Evolutionary conservation across 2,888 invertebrate species (phyloP).

Genomic region (Caenorhabditis sp.): DNA sequence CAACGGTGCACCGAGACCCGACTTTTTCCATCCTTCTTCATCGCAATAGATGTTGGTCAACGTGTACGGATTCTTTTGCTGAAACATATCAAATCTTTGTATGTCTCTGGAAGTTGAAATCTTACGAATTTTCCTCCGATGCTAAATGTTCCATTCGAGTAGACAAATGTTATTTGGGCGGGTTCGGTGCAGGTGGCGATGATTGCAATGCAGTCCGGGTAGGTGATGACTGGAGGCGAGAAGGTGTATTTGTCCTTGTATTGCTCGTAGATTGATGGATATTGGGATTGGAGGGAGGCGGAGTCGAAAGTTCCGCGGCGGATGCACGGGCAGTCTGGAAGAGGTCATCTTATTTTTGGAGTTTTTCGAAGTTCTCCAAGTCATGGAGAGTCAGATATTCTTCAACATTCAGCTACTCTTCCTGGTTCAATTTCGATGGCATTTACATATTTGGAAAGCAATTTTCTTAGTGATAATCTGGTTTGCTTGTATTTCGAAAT

Average conservation of each 20-base stretch:
- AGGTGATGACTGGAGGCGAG: conserved; percentile 1
- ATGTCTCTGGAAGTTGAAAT: background rate
- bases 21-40: too few species aligned
- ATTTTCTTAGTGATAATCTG: too few species aligned
- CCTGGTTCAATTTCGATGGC: too few species aligned
- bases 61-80: background rate
- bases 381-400: too few species aligned
- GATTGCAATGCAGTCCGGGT: conserved; percentile 6
- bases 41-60: background rate
- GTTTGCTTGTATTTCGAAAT: background rate
- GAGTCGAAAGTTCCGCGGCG: conserved; percentile 17
- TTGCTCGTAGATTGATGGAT: background rate
- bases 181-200: background rate
- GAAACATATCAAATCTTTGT: background rate
- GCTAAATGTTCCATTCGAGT: background rate
- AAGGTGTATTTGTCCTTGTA: background rate
- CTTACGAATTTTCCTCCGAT: background rate
- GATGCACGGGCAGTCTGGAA: conserved; percentile 31
- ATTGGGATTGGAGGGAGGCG: background rate
- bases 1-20: too few species aligned
- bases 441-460: too few species aligned
- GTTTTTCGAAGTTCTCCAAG: too few species aligned
- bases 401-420: too few species aligned
- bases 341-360: background rate
- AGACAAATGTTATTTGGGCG: background rate